Evolutionary conservation across 2,888 invertebrate species (phyloP), one percentile per base, ranked within the genome.

Genomic region (Pyrrhia umbra): DNA sequence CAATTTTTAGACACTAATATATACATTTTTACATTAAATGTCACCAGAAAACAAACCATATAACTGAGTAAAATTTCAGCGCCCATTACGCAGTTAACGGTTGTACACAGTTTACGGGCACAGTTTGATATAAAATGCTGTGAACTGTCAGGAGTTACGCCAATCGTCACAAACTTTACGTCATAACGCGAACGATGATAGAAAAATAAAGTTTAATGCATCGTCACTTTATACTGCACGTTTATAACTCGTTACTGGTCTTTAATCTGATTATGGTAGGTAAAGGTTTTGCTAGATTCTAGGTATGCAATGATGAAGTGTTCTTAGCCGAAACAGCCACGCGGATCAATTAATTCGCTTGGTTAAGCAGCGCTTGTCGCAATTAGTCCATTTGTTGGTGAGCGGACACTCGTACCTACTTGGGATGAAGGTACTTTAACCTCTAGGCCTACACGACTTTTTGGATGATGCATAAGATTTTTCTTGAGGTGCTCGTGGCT

Each of bases 201-300:
- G 46, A 70, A 65, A 59, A 62, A 25, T 73, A 56, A 59, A 63
- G 8, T 74, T 62, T 56, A 74, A 56, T 21, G 20, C 47, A 51
- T 40, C 37, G 20, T 62, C 47, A 56, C 51, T 52, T 58, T 57
- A 50, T 56, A 68, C 34, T 52, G 42, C 34, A 54, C 23, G 47
- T 54, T 62, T 52, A 55, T 40, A 56, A 56, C 40, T 30, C n/a
- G 23, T 67, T 43, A 21, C 34, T 18, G 18, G 13, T 25, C 6
- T 40, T 37, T 68, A 40, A 60, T 23, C 25, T 9, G 21, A 15
- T 47, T 27, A 50, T 16, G 16, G 30, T 45, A 21, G 21, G 34
- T n/a, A 34, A 25, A 10, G 23, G 25, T 6, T 10, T 30, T 30
- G 13, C 6, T 27, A n/a, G n/a, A n/a, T n/a, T n/a, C n/a, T n/a